phyloP scores from a whole-genome alignment of 1,140 invertebrate species.

The Habropoda laboriosa region DNA sequence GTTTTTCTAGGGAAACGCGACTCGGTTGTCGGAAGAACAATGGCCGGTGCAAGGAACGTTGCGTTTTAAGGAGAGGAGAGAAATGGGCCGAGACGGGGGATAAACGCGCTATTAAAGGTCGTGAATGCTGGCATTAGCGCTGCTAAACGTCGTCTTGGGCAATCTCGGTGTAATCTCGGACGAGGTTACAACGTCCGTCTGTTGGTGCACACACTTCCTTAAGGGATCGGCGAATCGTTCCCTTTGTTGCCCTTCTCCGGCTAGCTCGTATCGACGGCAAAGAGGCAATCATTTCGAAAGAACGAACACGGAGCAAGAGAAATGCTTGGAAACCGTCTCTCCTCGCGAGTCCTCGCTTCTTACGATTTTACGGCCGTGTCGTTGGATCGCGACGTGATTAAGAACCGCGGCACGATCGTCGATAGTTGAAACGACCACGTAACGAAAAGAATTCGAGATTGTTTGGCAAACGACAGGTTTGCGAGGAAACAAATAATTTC shows the following conservation, averaged over 20 bases:
- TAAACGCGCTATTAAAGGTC: slow-evolving; percentile 53
- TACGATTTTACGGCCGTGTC: background rate
- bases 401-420: background rate
- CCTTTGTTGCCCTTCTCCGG: background rate
- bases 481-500: too few relatives aligned
- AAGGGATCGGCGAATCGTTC: background rate
- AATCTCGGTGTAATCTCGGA: slow-evolving; percentile 50
- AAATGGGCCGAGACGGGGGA: background rate
- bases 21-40: slow-evolving; percentile 46
- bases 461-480: background rate
- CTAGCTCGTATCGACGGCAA: background rate
- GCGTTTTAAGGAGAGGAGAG: background rate
- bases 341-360: background rate
- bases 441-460: background rate
- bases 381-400: background rate
- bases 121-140: slow-evolving; percentile 55
- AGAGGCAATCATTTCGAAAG: slow-evolving; percentile 2
- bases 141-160: slow-evolving; percentile 47
- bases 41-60: background rate
- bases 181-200: slow-evolving; percentile 59
- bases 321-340: background rate
- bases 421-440: background rate
- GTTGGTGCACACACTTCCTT: background rate
- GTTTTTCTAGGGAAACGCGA: slow-evolving; percentile 23
- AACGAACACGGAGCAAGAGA: background rate